Evolutionary conservation across 2,888 invertebrate genomes (phyloP).

Genomic region (Eupithecia dodoneata): DNA sequence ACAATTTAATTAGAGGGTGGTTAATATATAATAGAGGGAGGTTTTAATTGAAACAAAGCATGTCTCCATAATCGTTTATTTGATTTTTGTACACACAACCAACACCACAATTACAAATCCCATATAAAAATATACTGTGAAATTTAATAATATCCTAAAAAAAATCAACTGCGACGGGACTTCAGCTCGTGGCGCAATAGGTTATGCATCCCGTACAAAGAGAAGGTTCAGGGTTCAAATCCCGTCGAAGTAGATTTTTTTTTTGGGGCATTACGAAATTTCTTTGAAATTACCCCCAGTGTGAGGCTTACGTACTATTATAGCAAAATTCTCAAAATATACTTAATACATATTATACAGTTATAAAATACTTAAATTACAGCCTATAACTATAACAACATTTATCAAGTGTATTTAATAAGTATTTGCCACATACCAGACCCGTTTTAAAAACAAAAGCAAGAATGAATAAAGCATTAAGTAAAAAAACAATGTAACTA

Average conservation of each 20-base stretch:
- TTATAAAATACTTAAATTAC: not conserved
- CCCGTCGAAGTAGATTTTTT: no score
- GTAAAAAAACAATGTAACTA: not conserved
- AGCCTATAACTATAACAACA: not conserved
- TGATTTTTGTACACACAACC: not conserved
- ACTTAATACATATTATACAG: not conserved
- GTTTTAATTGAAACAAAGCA: not conserved
- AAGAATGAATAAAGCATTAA: not conserved
- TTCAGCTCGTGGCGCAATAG: no score
- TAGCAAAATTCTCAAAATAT: not conserved
- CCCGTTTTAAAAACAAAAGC: not conserved
- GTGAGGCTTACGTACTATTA: no score
- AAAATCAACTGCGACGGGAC: no score
- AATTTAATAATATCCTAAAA: no score
- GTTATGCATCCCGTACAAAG: no score
- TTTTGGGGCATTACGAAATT: no score
- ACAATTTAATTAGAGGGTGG: no score
- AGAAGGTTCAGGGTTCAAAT: no score
- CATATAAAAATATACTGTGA: not conserved
- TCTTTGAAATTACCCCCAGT: no score
- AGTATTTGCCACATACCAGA: not conserved
- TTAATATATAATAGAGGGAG: not conserved
- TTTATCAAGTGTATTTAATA: not conserved
- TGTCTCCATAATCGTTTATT: not conserved
- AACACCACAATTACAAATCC: not conserved